Conservation (phyloP, 2,113 vertebrate genomes). For the Oryzias celebensis region DNA sequence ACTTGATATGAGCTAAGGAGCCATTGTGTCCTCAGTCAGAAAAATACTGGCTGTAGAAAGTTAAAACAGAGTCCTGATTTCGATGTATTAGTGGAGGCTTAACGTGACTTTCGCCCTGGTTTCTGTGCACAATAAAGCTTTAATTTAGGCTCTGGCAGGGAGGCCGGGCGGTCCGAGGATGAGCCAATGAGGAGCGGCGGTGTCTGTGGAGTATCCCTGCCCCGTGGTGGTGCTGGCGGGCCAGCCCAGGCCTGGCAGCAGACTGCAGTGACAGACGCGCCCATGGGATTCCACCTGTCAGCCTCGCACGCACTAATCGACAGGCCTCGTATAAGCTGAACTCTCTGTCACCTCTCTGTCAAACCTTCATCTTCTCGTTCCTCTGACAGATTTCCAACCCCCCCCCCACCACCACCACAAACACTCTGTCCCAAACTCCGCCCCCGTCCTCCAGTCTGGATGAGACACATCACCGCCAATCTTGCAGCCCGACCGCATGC, state of each 20-base stretch:
- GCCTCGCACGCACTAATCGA: conserved; percentile 82
- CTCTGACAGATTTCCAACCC: conserved; percentile 73
- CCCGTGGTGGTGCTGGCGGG: conserved; percentile 69
- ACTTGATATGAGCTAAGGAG: conserved; percentile 14
- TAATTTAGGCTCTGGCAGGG: conserved; percentile 56
- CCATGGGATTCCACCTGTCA: conserved; percentile 94
- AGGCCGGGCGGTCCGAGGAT: conserved; percentile 1
- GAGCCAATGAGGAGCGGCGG: conserved; percentile 45
- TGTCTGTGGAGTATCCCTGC: conserved; percentile 28
- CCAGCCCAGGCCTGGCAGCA: conserved; percentile 27
- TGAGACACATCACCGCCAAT: conserved; percentile 16
- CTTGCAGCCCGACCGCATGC: conserved; percentile 5
- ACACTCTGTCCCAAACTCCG: conserved; percentile 33
- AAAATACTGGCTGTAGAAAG: conserved; percentile 32
- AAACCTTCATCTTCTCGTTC: conserved; percentile 87
- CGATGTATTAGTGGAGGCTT: conserved; percentile 61
- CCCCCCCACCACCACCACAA: conserved; percentile 7
- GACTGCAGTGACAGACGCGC: conserved; percentile 83
- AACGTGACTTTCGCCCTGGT: conserved; percentile 61
- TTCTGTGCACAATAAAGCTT: conserved; percentile 63
- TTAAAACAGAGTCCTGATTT: conserved; percentile 53
- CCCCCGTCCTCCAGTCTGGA: conserved; percentile 52
- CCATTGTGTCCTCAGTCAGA: conserved; percentile 31
- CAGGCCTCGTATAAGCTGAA: conserved; percentile 90
- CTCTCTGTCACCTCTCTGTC: conserved; percentile 87